Evolutionary conservation across 1,140 invertebrate genomes (phyloP).

Genomic region (Pemphigus obesinymphae): DNA sequence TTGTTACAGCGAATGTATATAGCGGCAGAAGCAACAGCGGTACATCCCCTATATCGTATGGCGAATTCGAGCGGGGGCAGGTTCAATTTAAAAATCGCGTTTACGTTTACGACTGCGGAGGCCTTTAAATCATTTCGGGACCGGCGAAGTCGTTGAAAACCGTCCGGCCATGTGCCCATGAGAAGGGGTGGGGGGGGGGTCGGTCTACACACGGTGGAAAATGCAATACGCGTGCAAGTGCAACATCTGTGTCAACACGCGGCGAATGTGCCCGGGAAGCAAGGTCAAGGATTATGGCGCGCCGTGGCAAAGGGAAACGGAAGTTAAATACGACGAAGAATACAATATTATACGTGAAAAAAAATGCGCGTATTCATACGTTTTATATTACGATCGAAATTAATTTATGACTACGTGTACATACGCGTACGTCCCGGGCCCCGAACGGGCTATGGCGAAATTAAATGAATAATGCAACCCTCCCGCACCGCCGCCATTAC

Average conservation of each 20-base stretch:
- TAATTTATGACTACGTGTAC: conserved; percentile 41
- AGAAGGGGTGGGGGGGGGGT: background rate
- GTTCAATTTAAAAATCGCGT: conserved; percentile 27
- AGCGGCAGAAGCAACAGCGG: background rate
- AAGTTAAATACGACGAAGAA: background rate
- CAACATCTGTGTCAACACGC: conserved; percentile 31
- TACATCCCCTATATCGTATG: background rate
- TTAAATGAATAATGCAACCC: conserved; percentile 38
- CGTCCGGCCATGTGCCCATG: background rate
- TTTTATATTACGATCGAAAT: background rate
- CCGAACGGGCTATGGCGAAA: conserved; percentile 35
- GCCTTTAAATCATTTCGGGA: conserved; percentile 16
- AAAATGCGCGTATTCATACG: background rate
- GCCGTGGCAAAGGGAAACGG: background rate
- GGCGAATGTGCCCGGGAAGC: background rate
- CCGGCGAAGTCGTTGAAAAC: conserved; percentile 18
- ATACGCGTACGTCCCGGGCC: background rate
- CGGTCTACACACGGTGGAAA: background rate
- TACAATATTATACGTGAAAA: background rate
- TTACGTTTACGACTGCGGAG: background rate
- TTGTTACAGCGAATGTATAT: background rate
- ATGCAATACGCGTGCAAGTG: conserved; percentile 17
- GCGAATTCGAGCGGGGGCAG: background rate
- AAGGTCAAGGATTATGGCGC: conserved; percentile 36
- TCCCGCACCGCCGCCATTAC: background rate